Base-by-base conservation (phyloP, 1,140 invertebrate genomes). In the Campoletis sonorensis region DNA sequence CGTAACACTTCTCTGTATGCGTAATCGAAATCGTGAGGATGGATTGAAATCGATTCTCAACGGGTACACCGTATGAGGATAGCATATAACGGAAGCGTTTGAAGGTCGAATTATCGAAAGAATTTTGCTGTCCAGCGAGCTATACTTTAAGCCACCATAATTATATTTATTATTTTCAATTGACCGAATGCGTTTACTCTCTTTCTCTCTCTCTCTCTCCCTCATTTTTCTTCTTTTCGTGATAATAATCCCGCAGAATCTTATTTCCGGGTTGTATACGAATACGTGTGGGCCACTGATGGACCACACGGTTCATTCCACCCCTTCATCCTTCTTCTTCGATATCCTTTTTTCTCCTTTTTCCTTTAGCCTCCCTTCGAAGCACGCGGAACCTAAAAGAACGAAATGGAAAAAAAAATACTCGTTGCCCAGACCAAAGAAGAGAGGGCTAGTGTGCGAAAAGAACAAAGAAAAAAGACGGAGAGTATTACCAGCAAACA, bases 391-490 rank as follows among this genome's bases (percentile, higher is more conserved):
- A 21, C 21, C 54, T n/a, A 67, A 67, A 67, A 27, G 61, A 67
- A 67, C 21, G 23, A 67, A 27, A 16, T 23, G 61, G 15, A 67
- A 67, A 67, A 27, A 4, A 67, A 45, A 45, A 45, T 8, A 45
- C 40, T 45, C 40, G 40, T 45, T 45, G 40, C 40, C 40, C 13
- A 76, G 40, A 26, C n/a, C 8, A 40, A 27, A 64, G 80, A 49
- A 78, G 54, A 64, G 67, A 75, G 64, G 51, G 81, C 37, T 78
- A 64, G 21, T 51, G 78, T 49, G 78, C 58, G 33, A 40, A 79
- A 79, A 30, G 67, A 76, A 81, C 49, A 72, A 54, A 79, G 33
- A 40, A 58, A 45, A 82, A 75, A 79, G 49, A 61, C n/a, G n/a
- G 70, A 26, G 58, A 23, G 26, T 27, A 76, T 78, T 58, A 76